Conservation (phyloP, 2,888 invertebrate species). For the Hymenopus coronatus region DNA sequence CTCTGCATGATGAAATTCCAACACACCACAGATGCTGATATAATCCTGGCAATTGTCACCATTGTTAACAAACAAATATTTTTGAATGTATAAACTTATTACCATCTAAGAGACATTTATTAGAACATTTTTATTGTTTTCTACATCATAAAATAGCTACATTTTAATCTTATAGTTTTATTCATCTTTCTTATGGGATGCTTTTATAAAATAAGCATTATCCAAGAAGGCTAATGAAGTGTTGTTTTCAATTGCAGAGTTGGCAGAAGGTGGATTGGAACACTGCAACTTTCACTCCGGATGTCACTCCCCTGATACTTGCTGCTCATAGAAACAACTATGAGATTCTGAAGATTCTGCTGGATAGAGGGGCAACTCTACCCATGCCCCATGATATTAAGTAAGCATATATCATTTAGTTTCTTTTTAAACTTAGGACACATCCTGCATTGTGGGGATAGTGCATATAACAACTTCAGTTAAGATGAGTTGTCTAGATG, state of each 20-base stretch:
- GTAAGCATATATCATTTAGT: slow-evolving; percentile 45
- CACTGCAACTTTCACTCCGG: slow-evolving; percentile 84
- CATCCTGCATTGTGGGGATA: too few relatives aligned
- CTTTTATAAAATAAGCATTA: background rate
- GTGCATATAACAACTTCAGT: too few relatives aligned
- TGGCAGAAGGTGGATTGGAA: slow-evolving; percentile 83
- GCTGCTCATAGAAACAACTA: slow-evolving; percentile 95
- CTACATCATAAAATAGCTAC: too few relatives aligned
- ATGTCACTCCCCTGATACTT: slow-evolving; percentile 88
- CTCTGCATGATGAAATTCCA: too few relatives aligned
- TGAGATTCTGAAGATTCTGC: slow-evolving; percentile 88
- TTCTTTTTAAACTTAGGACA: too few relatives aligned
- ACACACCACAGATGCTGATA: too few relatives aligned
- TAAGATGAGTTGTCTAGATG: too few relatives aligned
- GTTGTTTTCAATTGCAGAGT: slow-evolving; percentile 57
- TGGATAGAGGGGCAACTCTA: slow-evolving; percentile 88
- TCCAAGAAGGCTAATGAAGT: background rate
- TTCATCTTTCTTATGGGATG: background rate
- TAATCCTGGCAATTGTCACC: too few relatives aligned
- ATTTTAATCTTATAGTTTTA: background rate
- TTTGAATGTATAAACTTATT: too few relatives aligned
- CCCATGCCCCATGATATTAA: slow-evolving; percentile 86
- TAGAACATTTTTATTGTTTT: too few relatives aligned
- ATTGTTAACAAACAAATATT: too few relatives aligned
- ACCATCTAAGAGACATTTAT: too few relatives aligned